Conservation (phyloP, 2,113 vertebrate genomes). For the Thunnus maccoyii region DNA sequence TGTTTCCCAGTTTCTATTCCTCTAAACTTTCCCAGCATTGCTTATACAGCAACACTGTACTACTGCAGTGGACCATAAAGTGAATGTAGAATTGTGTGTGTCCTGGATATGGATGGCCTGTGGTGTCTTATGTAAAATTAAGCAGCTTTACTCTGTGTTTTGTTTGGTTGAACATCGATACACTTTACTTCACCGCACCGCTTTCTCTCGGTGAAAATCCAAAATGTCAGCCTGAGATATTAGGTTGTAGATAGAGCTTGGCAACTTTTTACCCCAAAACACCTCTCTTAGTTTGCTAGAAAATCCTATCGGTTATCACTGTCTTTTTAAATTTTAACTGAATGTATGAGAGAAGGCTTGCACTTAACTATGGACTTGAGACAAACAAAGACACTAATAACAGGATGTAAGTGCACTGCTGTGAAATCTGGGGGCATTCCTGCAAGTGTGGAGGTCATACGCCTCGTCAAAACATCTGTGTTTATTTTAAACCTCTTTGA, state of each 20-base stretch:
- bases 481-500: conserved; percentile 27
- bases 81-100: conserved; percentile 24
- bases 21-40: conserved; percentile 13
- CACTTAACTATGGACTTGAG: conserved; percentile 10
- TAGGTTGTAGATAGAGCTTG: conserved; percentile 13
- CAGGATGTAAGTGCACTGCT: neutral
- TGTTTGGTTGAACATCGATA: conserved; percentile 59
- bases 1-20: conserved; percentile 8
- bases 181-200: conserved; percentile 47
- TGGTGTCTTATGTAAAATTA: conserved; percentile 62
- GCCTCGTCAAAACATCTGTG: conserved; percentile 10
- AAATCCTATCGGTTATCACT: conserved; percentile 10
- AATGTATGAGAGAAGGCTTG: conserved; percentile 4
- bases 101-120: conserved; percentile 50
- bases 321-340: conserved; percentile 15
- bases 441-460: conserved; percentile 25
- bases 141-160: conserved; percentile 66
- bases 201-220: conserved; percentile 48
- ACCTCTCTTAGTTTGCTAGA: conserved; percentile 10
- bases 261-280: conserved; percentile 13
- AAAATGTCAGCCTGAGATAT: conserved; percentile 55
- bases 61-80: conserved; percentile 24
- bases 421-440: conserved; percentile 2
- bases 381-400: conserved; percentile 7
- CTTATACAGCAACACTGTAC: conserved; percentile 12